phyloP scores from a whole-genome alignment of 2,797 vertebrate species.

The Halcyon chelicuti region DNA sequence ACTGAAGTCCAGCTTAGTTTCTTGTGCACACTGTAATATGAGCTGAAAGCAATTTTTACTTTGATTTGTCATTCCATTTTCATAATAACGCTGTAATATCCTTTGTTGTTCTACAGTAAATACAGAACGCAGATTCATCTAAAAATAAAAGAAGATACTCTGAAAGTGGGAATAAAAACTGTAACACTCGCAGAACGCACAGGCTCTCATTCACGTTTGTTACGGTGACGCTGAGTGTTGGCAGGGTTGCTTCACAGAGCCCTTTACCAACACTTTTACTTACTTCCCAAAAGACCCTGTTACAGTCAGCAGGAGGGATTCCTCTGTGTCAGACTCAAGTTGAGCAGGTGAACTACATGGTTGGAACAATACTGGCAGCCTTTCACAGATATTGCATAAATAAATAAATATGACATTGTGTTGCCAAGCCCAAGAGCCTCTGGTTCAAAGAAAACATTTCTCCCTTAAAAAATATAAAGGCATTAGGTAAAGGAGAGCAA shows the following conservation, averaged over 20 bases:
- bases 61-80: slow-evolving; percentile 99
- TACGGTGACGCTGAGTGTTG: not conserved
- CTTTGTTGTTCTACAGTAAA: slow-evolving; percentile 97
- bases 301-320: not conserved
- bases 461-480: not conserved
- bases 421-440: not conserved
- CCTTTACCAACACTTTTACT: not conserved
- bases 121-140: slow-evolving; percentile 99
- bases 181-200: slow-evolving; percentile 38
- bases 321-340: not conserved
- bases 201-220: slow-evolving; percentile 21
- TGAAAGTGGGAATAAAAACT: slow-evolving; percentile 75
- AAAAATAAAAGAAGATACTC: slow-evolving; percentile 81
- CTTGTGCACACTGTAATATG: slow-evolving; percentile 98
- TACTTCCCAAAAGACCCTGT: not conserved
- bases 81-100: slow-evolving; percentile 97
- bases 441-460: not conserved
- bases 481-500: not conserved
- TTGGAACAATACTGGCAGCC: not conserved
- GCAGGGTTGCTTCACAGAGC: not conserved
- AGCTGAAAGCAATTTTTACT: slow-evolving; percentile 99
- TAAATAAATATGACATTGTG: not conserved
- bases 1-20: slow-evolving; percentile 98
- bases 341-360: not conserved
- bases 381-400: not conserved